A percentile compares a stretch with the other conserved stretches of the same genome.
Conservation (phyloP, 2,113 vertebrate genomes). For the Aramus guarauna region DNA sequence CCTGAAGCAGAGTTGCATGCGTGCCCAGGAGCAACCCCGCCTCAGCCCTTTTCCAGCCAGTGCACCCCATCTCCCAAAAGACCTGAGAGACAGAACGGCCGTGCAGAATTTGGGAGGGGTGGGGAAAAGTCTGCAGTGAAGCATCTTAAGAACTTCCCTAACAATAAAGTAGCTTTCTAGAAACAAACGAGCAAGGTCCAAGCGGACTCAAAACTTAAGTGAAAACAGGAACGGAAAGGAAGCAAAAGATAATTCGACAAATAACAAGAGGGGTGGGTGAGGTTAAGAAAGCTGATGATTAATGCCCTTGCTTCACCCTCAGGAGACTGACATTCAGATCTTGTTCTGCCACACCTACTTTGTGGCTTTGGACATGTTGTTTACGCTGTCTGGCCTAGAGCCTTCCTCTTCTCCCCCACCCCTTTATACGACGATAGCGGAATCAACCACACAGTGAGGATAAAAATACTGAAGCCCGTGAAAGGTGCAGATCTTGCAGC, state of each 20-base stretch:
- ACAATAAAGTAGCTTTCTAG: not conserved
- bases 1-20: constrained; percentile 31
- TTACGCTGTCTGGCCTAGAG: not conserved
- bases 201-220: not conserved
- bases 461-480: not conserved
- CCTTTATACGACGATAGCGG: rapidly evolving
- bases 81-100: not conserved
- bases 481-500: not conserved
- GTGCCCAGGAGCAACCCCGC: not conserved
- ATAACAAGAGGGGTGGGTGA: not conserved
- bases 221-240: not conserved
- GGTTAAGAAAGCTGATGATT: not conserved
- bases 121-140: not conserved
- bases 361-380: not conserved
- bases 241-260: not conserved
- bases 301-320: not conserved
- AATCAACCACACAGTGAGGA: rapidly evolving
- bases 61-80: not conserved
- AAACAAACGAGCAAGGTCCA: not conserved
- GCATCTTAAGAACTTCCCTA: not conserved
- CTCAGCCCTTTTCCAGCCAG: not conserved
- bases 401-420: not conserved
- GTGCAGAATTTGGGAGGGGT: not conserved
- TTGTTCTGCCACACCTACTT: not conserved
- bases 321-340: not conserved